Percentiles rank a stretch among this genome's conserved stretches.
These are phyloP conservation scores for Eutrigla gurnardus DNA, from an alignment of 2,797 vertebrate species.

Conservation along the genomic window DNA sequence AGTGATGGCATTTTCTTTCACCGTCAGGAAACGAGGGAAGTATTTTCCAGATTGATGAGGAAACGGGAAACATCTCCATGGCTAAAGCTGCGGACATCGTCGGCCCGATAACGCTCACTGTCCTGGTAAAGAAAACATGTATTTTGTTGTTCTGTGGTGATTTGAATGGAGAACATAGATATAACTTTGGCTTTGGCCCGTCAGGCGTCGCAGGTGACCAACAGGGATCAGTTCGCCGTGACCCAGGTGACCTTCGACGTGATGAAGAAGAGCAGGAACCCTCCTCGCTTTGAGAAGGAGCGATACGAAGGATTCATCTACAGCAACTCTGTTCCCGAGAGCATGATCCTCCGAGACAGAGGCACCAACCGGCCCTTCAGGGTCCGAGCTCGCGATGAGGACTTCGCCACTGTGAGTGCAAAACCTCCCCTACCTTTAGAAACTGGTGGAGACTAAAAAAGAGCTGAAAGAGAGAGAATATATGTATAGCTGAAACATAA, in stretches of 20 bases:
- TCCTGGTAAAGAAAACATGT: conserved; percentile 84
- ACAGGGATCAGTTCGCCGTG: conserved; percentile 86
- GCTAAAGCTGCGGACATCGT: conserved; percentile 80
- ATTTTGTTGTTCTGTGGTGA: background rate
- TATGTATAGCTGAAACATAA: too few relatives aligned
- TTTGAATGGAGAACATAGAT: background rate
- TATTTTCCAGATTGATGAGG: conserved; percentile 84
- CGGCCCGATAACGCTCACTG: conserved; percentile 82
- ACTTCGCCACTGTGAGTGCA: conserved; percentile 86
- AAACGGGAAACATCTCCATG: conserved; percentile 92
- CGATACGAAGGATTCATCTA: conserved; percentile 82
- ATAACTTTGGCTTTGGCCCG: rapidly evolving
- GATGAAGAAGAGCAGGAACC: conserved; percentile 76
- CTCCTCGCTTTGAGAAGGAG: conserved; percentile 83
- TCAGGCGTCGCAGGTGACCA: conserved; percentile 87
- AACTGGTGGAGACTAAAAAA: too few relatives aligned
- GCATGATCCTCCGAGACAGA: conserved; percentile 83
- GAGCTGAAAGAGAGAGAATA: too few relatives aligned
- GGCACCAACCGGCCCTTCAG: conserved; percentile 83
- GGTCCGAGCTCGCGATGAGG: conserved; percentile 86
- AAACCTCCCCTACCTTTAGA: background rate
- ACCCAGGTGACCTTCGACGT: conserved; percentile 87
- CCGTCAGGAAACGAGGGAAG: conserved; percentile 80
- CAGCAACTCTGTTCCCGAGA: conserved; percentile 76
- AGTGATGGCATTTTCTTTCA: background rate